phyloP scores from a whole-genome alignment of 2,888 invertebrate species.

The Augiades crinisus region DNA sequence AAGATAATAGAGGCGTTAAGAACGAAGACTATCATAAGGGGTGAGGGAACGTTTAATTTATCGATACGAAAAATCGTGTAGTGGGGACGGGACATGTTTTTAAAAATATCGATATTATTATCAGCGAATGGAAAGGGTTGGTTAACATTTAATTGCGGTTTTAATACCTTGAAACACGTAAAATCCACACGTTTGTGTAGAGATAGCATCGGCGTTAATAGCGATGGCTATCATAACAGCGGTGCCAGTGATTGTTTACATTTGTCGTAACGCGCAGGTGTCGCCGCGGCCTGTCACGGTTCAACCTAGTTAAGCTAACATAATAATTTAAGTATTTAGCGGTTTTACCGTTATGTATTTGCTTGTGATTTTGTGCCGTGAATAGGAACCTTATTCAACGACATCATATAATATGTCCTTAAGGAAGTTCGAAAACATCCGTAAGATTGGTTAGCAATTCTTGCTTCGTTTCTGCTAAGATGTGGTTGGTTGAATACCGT shows the following conservation, averaged over 20 bases:
- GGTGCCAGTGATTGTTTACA: conserved; percentile 14
- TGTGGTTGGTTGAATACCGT: no score
- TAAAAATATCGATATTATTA: neutral
- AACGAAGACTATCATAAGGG: no score
- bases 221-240: conserved; percentile 23
- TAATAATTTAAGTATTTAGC: neutral
- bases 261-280: conserved; percentile 8
- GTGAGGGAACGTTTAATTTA: neutral
- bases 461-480: no score
- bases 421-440: no score
- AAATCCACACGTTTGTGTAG: neutral
- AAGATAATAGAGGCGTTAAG: no score
- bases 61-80: neutral
- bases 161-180: neutral
- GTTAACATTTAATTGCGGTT: conserved; percentile 1
- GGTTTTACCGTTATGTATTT: neutral
- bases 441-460: no score
- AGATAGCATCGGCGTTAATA: conserved; percentile 20
- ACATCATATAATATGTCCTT: no score
- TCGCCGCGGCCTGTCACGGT: conserved; percentile 8
- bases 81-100: no score
- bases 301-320: conserved; percentile 6
- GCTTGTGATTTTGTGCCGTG: no score
- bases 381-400: no score
- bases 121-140: neutral